Evolutionary conservation across 2,113 vertebrate genomes (phyloP).

Genomic region (Acrocephalus arundinaceus): DNA sequence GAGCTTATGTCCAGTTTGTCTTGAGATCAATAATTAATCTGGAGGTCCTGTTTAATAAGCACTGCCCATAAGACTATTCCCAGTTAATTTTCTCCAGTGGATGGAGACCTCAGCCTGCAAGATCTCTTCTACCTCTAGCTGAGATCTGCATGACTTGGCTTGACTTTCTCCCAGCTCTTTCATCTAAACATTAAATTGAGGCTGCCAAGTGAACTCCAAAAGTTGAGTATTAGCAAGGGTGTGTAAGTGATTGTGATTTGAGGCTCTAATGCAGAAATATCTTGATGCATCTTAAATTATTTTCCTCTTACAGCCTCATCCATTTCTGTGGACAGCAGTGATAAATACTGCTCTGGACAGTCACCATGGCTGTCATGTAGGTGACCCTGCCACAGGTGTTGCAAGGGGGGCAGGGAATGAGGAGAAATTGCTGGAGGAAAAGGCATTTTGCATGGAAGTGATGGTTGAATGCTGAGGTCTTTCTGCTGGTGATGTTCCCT

Average conservation of each 20-base stretch:
- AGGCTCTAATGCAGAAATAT: neutral
- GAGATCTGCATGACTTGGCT: neutral
- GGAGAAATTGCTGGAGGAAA: neutral
- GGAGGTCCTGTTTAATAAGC: constrained; percentile 37
- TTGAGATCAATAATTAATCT: constrained; percentile 61
- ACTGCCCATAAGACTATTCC: neutral
- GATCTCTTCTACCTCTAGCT: neutral
- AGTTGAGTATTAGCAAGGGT: neutral
- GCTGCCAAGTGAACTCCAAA: neutral
- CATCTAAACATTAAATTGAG: neutral
- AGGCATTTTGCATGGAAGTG: neutral
- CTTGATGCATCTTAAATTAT: neutral
- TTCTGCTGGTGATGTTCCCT: neutral
- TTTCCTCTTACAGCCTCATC: neutral
- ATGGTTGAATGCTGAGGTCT: neutral
- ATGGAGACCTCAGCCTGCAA: neutral
- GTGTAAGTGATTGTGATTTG: neutral
- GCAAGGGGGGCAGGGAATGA: neutral
- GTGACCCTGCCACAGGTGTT: neutral
- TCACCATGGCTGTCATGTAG: neutral
- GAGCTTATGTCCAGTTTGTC: constrained; percentile 59
- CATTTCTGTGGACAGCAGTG: neutral
- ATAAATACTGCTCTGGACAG: neutral
- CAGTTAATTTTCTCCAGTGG: neutral
- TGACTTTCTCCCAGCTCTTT: neutral